Conservation (phyloP, 2,113 vertebrate genomes). For the Lamprologus sp. region DNA sequence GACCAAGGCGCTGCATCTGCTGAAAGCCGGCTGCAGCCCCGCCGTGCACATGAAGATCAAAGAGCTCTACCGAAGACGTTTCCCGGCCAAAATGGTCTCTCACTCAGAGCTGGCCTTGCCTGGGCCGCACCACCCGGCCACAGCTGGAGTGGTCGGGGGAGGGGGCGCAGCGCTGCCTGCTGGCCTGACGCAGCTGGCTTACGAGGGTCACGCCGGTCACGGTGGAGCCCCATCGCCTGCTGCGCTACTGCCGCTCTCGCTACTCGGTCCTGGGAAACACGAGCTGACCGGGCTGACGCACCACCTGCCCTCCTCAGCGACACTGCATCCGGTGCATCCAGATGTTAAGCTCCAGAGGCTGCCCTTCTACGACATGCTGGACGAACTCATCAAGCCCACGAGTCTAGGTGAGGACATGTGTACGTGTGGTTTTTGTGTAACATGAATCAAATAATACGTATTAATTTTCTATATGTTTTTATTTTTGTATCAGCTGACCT, state of each 20-base stretch:
- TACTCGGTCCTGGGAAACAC: slow-evolving; percentile 91
- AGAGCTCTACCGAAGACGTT: slow-evolving; percentile 94
- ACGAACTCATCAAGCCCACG: slow-evolving; percentile 97
- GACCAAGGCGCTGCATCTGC: slow-evolving; percentile 92
- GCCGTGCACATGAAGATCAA: slow-evolving; percentile 99
- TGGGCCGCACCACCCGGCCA: slow-evolving; percentile 79
- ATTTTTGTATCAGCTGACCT: not conserved
- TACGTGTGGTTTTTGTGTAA: not conserved
- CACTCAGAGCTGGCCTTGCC: slow-evolving; percentile 86
- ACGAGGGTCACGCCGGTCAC: slow-evolving; percentile 85
- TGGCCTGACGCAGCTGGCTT: slow-evolving; percentile 84
- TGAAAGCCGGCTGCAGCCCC: slow-evolving; percentile 95
- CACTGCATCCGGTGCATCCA: slow-evolving; percentile 93
- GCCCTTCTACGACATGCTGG: slow-evolving; percentile 96
- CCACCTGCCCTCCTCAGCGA: slow-evolving; percentile 82
- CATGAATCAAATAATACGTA: not conserved
- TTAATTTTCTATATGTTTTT: not conserved
- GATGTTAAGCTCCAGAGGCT: slow-evolving; percentile 97
- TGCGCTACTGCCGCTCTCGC: slow-evolving; percentile 84
- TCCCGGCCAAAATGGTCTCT: slow-evolving; percentile 93
- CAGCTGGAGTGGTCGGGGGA: slow-evolving; percentile 48
- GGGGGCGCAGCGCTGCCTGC: slow-evolving; percentile 76
- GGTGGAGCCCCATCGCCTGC: slow-evolving; percentile 82
- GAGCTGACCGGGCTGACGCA: slow-evolving; percentile 86
- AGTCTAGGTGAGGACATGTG: slow-evolving; percentile 83